Evolutionary conservation across 2,113 vertebrate species (phyloP).

Genomic region (Bungarus multicinctus): DNA sequence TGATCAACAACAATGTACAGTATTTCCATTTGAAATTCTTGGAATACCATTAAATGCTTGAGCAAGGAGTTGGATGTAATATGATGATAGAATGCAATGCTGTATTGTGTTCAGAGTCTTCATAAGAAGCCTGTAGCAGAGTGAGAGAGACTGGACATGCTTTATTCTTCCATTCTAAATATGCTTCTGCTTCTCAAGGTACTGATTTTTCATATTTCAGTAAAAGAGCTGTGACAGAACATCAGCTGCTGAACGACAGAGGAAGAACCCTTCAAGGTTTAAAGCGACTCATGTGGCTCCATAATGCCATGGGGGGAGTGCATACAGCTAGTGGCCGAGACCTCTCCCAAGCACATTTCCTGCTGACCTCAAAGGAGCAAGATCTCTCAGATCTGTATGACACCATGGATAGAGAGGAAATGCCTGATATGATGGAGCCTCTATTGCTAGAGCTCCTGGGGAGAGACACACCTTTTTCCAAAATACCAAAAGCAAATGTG

Average conservation of each 20-base stretch:
- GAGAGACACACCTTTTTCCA: not conserved
- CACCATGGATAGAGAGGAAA: not conserved
- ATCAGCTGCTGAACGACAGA: constrained; percentile 78
- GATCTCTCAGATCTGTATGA: constrained; percentile 14
- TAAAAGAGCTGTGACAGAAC: constrained; percentile 77
- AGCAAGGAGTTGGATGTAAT: not conserved
- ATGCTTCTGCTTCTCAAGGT: not conserved
- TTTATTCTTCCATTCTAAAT: fast-evolving
- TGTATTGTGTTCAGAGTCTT: not conserved
- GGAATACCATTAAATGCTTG: not conserved
- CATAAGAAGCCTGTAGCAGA: not conserved
- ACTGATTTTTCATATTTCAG: constrained; percentile 38
- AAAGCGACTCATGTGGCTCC: constrained; percentile 79
- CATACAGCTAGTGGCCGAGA: constrained; percentile 70
- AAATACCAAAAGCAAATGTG: not conserved
- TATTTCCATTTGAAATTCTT: not conserved
- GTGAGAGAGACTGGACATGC: not conserved
- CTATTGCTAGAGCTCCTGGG: not conserved
- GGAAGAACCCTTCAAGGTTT: constrained; percentile 74
- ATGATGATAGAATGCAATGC: not conserved
- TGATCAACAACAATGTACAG: not conserved
- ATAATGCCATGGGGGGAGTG: constrained; percentile 69
- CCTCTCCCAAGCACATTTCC: fast-evolving
- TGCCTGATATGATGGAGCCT: constrained; percentile 18
- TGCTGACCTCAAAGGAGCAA: constrained; percentile 18